Evolutionary conservation across 2,888 invertebrate genomes (phyloP).

Genomic region (Pseudococcus jackbeardsleyi): DNA sequence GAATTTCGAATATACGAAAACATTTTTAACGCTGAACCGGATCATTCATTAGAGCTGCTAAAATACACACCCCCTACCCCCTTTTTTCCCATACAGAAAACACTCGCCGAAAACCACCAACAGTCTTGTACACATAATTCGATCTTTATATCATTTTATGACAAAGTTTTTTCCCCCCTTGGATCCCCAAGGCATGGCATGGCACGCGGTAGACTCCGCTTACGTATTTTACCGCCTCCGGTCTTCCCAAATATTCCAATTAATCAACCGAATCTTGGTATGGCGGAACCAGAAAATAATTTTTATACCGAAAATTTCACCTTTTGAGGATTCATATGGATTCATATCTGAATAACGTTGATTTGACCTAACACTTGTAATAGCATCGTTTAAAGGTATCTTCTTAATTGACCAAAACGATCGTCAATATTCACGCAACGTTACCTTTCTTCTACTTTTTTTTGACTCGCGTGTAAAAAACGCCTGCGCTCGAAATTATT

Average conservation of each 20-base stretch:
- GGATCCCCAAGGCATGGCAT: background rate
- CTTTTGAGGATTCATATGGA: too few relatives aligned
- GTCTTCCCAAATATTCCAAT: background rate
- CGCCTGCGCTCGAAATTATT: background rate
- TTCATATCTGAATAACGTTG: background rate
- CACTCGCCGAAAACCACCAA: constrained; percentile 29
- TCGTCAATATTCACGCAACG: constrained; percentile 10
- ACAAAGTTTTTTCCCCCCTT: constrained; percentile 5
- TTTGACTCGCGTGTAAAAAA: background rate
- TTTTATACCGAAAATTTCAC: background rate
- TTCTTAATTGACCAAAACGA: constrained; percentile 36
- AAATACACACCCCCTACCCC: constrained; percentile 1
- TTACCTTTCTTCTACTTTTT: background rate
- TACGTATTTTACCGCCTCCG: background rate
- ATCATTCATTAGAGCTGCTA: background rate
- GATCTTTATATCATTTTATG: background rate
- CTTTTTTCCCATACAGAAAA: background rate
- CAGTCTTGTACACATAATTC: background rate
- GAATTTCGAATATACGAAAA: constrained; percentile 40
- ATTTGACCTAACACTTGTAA: background rate
- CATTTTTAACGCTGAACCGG: constrained; percentile 51
- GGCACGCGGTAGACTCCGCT: background rate
- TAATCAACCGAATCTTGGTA: background rate
- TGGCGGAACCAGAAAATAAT: background rate
- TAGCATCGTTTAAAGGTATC: background rate